A percentile compares a stretch with the other conserved stretches of the same genome.
Conservation (phyloP, 2,888 invertebrate species). For the Conistra vaccinii region DNA sequence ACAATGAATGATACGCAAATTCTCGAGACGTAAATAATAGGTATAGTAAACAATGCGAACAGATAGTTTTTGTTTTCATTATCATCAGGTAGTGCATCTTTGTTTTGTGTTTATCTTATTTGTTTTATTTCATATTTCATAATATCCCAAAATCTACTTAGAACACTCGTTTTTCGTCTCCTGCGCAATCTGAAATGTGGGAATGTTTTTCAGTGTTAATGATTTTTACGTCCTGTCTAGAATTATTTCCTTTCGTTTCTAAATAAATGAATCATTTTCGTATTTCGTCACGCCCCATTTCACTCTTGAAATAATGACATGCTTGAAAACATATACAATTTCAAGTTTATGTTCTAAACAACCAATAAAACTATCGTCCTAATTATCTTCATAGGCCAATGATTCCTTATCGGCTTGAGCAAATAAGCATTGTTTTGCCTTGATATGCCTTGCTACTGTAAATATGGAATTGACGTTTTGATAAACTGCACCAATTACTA, state of each 20-base stretch:
- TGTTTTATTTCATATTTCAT: not conserved
- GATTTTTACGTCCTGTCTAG: not conserved
- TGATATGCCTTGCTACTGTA: slow-evolving; percentile 34
- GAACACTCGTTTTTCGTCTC: not conserved
- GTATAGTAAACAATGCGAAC: slow-evolving; percentile 28
- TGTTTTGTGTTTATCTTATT: slow-evolving; percentile 12
- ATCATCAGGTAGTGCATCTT: slow-evolving; percentile 21
- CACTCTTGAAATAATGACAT: not conserved
- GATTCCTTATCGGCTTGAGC: slow-evolving; percentile 56
- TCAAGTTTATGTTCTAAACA: slow-evolving; percentile 26
- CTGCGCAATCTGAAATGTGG: slow-evolving; percentile 1
- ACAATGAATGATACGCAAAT: slow-evolving; percentile 34
- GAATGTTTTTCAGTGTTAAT: slow-evolving; percentile 1
- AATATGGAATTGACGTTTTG: slow-evolving; percentile 39
- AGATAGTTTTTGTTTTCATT: slow-evolving; percentile 25
- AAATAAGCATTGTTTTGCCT: slow-evolving; percentile 51
- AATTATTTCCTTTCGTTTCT: not conserved
- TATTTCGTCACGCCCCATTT: slow-evolving; percentile 9
- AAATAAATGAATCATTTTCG: not conserved
- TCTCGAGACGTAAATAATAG: slow-evolving; percentile 15
- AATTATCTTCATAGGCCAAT: slow-evolving; percentile 51
- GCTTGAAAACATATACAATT: slow-evolving; percentile 1
- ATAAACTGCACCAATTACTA: slow-evolving; percentile 35
- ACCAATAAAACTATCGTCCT: slow-evolving; percentile 31
- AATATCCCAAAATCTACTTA: slow-evolving; percentile 2